Base-by-base conservation (phyloP, 1,140 invertebrate species). In the Coptotermes formosanus region DNA sequence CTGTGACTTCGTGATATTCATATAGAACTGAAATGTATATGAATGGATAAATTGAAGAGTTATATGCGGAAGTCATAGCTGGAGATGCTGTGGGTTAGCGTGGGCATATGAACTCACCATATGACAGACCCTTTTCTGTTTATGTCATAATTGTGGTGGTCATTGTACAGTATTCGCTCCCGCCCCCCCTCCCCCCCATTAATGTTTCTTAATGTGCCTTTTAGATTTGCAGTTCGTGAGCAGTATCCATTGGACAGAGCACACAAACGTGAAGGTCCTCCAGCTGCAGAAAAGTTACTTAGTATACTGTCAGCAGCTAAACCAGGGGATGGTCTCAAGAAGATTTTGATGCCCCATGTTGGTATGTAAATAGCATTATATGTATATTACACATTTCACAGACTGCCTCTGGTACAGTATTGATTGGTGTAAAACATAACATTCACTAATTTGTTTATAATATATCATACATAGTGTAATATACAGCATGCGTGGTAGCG, bases 181-280 rank as follows among this genome's bases (percentile, higher is more conserved):
- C 4, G 2, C 38, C 38, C 38, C 38, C 38, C 38, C 38, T 4
- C 38, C 38, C 38, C 38, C 38, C 64, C 9, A 81, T n/a, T n/a
- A 82, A 9, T 23, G 14, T 21, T 21, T 44, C 7, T 38, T 32
- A 32, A 81, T 86, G n/a, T 88, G 59, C 87, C 88, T 89, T 89
- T 87, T 88, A 95, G 95, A 88, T 97, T 99, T 94, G 96, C 96
- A 86, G 97, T 99, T 1, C 95, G 94, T 89, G 97, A 99, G 90
- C 97, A 95, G 89, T 99, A 98, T 92, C 97, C 97, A n/a, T 88
- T 95, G 25, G 93, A 96, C 86, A 91, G 94, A 89, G 96, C 95
- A 0, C 95, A 95, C 89, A 93, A 93, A 87, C 92, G 91, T 83
- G 92, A 92, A 87, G 92, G 91, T 88, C 91, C 93, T 16, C 91